Evolutionary conservation across 2,888 invertebrate species (phyloP).

Genomic region (Zygothrica quintamaculata): DNA sequence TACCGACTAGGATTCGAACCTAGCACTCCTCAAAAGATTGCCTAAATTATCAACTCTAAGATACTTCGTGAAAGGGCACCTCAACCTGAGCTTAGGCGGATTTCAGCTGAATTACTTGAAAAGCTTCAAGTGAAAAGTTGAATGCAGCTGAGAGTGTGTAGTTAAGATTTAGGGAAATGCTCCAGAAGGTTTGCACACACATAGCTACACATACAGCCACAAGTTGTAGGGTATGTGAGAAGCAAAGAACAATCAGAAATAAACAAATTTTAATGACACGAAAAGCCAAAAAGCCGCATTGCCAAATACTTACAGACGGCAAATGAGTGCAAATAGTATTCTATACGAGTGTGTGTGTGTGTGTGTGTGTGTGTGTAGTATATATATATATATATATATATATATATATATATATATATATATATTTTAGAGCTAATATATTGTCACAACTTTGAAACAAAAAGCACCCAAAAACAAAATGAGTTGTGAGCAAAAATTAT

Average conservation of each 20-base stretch:
- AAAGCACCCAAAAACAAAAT: too few relatives aligned
- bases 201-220: neutral
- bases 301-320: constrained; percentile 11
- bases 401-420: too few relatives aligned
- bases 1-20: too few relatives aligned
- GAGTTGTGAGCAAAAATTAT: too few relatives aligned
- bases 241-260: neutral
- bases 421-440: too few relatives aligned
- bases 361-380: neutral
- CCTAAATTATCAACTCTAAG: too few relatives aligned
- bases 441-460: too few relatives aligned
- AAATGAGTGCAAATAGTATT: neutral
- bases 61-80: too few relatives aligned
- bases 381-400: too few relatives aligned
- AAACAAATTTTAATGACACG: constrained; percentile 7
- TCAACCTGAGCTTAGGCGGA: too few relatives aligned
- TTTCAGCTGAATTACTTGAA: neutral
- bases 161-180: neutral
- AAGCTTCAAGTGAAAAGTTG: neutral
- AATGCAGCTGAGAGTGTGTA: neutral
- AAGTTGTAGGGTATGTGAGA: constrained; percentile 4
- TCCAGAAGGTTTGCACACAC: neutral
- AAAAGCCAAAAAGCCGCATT: constrained; percentile 6
- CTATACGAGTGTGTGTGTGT: neutral
- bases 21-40: too few relatives aligned